Evolutionary conservation across 2,113 vertebrate species (phyloP).

Genomic region (human (Homo sapiens)): DNA sequence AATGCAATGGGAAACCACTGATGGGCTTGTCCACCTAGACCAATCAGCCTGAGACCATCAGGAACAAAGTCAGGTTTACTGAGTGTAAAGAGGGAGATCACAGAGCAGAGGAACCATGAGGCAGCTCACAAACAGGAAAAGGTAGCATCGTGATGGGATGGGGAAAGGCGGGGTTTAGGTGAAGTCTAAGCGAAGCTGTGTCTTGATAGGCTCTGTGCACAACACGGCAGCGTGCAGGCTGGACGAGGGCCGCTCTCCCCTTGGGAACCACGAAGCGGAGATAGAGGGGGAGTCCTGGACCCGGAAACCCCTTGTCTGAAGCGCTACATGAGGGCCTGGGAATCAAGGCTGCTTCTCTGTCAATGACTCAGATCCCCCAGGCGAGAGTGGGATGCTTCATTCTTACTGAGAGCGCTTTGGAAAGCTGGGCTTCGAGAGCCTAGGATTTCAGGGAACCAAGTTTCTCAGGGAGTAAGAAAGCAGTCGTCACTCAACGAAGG

Average conservation of each 20-base stretch:
- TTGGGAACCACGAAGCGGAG: background rate
- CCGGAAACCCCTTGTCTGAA: no score
- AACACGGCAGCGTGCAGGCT: background rate
- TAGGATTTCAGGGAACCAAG: background rate
- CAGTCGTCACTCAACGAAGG: background rate
- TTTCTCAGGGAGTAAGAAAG: background rate
- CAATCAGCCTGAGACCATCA: background rate
- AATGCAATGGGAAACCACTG: background rate
- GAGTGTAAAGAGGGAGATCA: background rate
- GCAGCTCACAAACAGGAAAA: background rate
- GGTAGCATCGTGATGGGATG: accelerated
- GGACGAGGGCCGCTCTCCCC: background rate
- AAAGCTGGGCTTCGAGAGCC: background rate
- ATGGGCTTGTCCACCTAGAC: background rate
- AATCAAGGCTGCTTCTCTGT: background rate
- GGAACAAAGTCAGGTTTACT: background rate
- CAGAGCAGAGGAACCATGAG: background rate
- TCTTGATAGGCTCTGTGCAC: background rate
- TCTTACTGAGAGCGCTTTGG: background rate
- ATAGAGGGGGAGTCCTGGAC: accelerated
- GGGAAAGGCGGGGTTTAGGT: accelerated
- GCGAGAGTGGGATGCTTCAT: background rate
- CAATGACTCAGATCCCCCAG: background rate
- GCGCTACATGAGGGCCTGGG: background rate
- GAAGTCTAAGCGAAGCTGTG: accelerated